Conservation (phyloP, 2,888 invertebrate species). For the Nemapogon koenigi region DNA sequence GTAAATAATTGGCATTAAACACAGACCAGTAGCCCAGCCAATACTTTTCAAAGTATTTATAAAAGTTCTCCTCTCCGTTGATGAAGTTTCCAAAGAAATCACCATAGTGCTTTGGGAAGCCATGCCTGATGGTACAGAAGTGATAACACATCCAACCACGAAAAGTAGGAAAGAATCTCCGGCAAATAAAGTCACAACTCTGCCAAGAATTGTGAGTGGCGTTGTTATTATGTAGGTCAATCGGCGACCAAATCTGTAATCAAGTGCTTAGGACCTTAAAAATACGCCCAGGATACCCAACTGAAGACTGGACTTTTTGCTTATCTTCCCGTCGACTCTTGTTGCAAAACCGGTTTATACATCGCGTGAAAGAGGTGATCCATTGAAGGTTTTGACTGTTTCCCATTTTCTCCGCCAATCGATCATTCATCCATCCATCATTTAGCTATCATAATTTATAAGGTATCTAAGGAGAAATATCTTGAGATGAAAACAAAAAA, state of each 20-base stretch:
- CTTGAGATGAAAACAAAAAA: too few relatives aligned
- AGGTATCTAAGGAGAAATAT: too few relatives aligned
- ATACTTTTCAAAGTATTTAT: slow-evolving; percentile 27
- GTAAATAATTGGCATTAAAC: slow-evolving; percentile 31
- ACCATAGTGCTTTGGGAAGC: slow-evolving; percentile 29
- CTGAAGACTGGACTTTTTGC: too few relatives aligned
- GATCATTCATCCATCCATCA: too few relatives aligned
- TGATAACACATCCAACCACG: slow-evolving; percentile 29
- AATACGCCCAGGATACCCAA: neutral
- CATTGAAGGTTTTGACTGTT: too few relatives aligned
- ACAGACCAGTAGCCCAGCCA: slow-evolving; percentile 28
- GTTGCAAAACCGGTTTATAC: too few relatives aligned
- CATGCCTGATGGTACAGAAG: slow-evolving; percentile 34
- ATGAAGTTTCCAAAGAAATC: slow-evolving; percentile 32
- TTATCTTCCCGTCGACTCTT: too few relatives aligned
- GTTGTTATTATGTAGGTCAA: slow-evolving; percentile 30
- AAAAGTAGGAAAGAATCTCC: slow-evolving; percentile 29
- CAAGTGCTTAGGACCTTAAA: neutral
- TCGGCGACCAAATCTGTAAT: slow-evolving; percentile 40
- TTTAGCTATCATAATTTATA: too few relatives aligned
- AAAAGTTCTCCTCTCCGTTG: slow-evolving; percentile 27
- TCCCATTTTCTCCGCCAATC: too few relatives aligned
- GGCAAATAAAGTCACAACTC: slow-evolving; percentile 28
- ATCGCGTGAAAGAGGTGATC: too few relatives aligned
- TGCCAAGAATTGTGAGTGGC: slow-evolving; percentile 28